A percentile compares a stretch with the other conserved stretches of the same genome.
phyloP scores from a whole-genome alignment of 2,888 invertebrate genomes.

The Stomorhina lunata region DNA sequence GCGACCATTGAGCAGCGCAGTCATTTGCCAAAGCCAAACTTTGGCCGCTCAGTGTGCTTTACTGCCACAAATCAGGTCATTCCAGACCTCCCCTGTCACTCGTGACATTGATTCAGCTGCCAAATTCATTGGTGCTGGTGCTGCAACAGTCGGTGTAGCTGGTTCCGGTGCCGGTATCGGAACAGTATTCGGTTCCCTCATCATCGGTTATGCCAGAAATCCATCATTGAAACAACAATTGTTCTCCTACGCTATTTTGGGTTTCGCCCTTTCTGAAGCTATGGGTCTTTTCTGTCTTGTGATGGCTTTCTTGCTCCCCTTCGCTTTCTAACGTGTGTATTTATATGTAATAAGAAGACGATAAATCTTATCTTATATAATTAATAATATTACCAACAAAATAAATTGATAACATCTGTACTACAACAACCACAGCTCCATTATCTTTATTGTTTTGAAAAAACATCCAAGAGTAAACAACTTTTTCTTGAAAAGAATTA shows the following conservation, averaged over 20 bases:
- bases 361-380: no score
- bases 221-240: slow-evolving; percentile 98
- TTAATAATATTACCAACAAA: no score
- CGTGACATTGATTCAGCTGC: slow-evolving; percentile 99
- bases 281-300: slow-evolving; percentile 99
- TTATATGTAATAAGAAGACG: no score
- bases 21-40: slow-evolving; percentile 85
- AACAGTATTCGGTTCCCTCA: slow-evolving; percentile 96
- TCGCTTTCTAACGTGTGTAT: no score
- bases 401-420: no score
- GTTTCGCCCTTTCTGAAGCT: slow-evolving; percentile 98
- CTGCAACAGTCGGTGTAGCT: slow-evolving; percentile 99
- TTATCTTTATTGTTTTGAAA: no score
- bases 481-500: no score
- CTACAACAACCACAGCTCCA: no score
- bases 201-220: slow-evolving; percentile 97
- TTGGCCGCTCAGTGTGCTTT: slow-evolving; percentile 84
- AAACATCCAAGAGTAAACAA: no score
- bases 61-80: slow-evolving; percentile 85
- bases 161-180: slow-evolving; percentile 99
- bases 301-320: no score
- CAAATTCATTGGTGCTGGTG: slow-evolving; percentile 99
- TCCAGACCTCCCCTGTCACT: slow-evolving; percentile 93
- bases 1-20: slow-evolving; percentile 90
- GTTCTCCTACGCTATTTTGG: slow-evolving; percentile 98